Evolutionary conservation across 2,113 vertebrate species (phyloP), one percentile per base, ranked within the genome.

Genomic region (Sinocyclocheilus anshuiensis): DNA sequence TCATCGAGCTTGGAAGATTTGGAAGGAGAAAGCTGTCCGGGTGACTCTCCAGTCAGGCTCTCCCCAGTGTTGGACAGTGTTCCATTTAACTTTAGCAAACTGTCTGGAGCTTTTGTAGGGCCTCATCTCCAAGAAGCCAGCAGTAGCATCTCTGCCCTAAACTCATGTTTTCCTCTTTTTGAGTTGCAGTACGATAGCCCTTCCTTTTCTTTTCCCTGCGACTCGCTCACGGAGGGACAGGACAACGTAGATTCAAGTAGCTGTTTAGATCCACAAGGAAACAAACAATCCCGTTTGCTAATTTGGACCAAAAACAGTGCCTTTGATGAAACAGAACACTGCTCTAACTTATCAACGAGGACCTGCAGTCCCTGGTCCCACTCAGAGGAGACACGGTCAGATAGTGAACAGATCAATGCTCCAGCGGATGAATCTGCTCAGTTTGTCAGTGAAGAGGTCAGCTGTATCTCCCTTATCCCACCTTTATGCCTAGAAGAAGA

Each of bases 271-370:
- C 94, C 94, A 89, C 95, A 97, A 94, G 96, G 97, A 91, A 97
- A 97, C 95, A 98, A 97, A 93, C 97, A 98, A 96, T 99, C 98
- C 94, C 97, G 98, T 94, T 97, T 99, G 96, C 95, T 99, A 92
- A 99, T 99, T 96, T 99, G 98, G 98, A 99, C 98, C 97, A 98
- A 98, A 99, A 99, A 99, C 97, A 99, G 98, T 99, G 98, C 98
- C 98, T 99, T 99, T 96, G 98, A 99, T 91, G 98, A 99, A 96
- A 98, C 97, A 75, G 98, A 99, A 97, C 97, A 98, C 94, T 99
- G 98, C 97, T 99, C 98, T 89, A 99, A 98, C 93, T 95, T 99
- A 93, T 99, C 98, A 91, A 99, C 98, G 0, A 96, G 98, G 95
- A 99, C 98, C 83, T 99, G 98, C 94, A 99, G 98, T 93, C 98